Base-by-base conservation (phyloP, 2,888 invertebrate genomes). In the Hydroisotoma schaefferi region DNA sequence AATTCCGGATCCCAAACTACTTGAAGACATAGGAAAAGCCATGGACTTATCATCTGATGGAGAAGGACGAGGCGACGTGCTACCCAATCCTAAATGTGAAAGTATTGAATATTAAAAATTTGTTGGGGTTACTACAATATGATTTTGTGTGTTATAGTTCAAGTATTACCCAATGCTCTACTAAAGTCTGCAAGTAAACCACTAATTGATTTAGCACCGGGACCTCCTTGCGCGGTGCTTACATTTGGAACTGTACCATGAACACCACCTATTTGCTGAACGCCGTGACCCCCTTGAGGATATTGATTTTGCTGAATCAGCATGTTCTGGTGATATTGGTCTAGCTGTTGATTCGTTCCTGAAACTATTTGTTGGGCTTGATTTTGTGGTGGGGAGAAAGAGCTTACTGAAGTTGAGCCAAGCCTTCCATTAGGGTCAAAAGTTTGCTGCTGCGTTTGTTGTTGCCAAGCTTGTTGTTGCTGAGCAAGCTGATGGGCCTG, bases 101-200 rank as follows among this genome's bases (percentile, higher is more conserved):
- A 15, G 33, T 33, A 15, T 33, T 10, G 8, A 33, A 33, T 15
- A 33, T 33, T 33, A 10, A 15, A 15, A 33, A 33, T 33, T 10
- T 15, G 5, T 40, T 5, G 20, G 5, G 40, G n/a, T 18, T 15
- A 40, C 15, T 33, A 8, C 33, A 40, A 40, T 18, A n/a, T n/a
- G n/a, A 8, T 18, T 40, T 15, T 40, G 20, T 5, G 20, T 40
- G 20, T 20, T 20, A 52, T 28, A 29, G 12, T 37, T 40, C 15
- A 18, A 29, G 4, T 10, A 71, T 70, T 74, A 78, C 79, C 78
- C 67, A 79, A 73, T 18, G 78, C 79, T 70, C 78, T 72, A 61
- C 78, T 78, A 69, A 79, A 79, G 67, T 79, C 79, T 6, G 78
- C 78, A 33, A 79, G 70, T 75, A 79, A 78, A 25, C 78, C 78